phyloP scores from a whole-genome alignment of 2,113 vertebrate genomes.

The Gopherus evgoodei region DNA sequence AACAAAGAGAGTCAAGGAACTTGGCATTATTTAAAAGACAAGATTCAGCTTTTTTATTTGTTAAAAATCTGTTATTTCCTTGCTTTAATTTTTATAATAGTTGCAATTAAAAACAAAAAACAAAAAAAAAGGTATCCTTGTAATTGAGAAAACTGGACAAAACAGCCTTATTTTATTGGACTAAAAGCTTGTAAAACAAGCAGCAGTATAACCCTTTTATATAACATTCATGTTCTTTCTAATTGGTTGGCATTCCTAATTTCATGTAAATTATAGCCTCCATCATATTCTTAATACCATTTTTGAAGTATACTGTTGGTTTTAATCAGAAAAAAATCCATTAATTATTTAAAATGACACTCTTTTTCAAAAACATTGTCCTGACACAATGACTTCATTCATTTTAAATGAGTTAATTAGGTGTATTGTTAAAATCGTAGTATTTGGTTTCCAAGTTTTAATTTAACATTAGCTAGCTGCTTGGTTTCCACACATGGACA shows the following conservation, averaged over 20 bases:
- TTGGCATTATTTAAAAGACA: conserved; percentile 67
- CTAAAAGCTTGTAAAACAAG: neutral
- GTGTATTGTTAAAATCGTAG: neutral
- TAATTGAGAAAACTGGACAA: conserved; percentile 21
- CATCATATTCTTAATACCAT: conserved; percentile 31
- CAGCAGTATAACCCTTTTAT: neutral
- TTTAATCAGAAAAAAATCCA: conserved; percentile 19
- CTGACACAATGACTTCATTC: conserved; percentile 55
- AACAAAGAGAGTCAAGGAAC: conserved; percentile 61
- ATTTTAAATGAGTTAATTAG: conserved; percentile 52
- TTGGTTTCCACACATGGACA: neutral
- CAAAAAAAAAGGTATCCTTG: conserved; percentile 31
- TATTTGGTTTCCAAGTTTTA: conserved; percentile 35
- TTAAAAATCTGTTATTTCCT: neutral
- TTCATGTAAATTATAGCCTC: conserved; percentile 7
- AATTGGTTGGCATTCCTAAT: conserved; percentile 51
- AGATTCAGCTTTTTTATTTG: conserved; percentile 18
- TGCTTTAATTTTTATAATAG: neutral
- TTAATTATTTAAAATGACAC: conserved; percentile 26
- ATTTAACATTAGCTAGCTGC: conserved; percentile 18
- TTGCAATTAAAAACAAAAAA: neutral
- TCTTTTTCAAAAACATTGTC: conserved; percentile 21
- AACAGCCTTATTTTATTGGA: neutral
- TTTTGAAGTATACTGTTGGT: conserved; percentile 33
- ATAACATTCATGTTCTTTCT: conserved; percentile 1